Evolutionary conservation across 1,140 invertebrate genomes (phyloP).

Genomic region (Heliothis subflexa): DNA sequence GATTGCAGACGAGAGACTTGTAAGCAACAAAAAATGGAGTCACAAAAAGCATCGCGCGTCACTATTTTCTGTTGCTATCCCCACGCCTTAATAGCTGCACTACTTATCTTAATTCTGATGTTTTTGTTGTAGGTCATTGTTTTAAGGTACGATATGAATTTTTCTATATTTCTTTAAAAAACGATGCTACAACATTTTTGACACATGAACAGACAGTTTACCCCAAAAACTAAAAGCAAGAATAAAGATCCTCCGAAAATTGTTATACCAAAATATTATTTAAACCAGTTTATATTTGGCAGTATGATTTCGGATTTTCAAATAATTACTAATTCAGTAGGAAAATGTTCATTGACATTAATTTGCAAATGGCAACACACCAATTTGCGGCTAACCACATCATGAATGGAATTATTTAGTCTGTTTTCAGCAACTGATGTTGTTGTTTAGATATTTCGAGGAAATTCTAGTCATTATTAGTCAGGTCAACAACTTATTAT

Average conservation of each 20-base stretch:
- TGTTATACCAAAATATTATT: too few relatives aligned
- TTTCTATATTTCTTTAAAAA: too few relatives aligned
- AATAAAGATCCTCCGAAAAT: too few relatives aligned
- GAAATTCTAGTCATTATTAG: constrained; percentile 4
- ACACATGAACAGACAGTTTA: too few relatives aligned
- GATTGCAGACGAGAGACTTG: not conserved
- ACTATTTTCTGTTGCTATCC: not conserved
- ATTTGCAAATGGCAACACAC: constrained; percentile 7
- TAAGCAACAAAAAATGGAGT: not conserved
- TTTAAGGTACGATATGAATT: too few relatives aligned
- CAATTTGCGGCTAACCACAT: constrained; percentile 4
- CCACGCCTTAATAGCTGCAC: too few relatives aligned
- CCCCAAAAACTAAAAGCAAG: too few relatives aligned
- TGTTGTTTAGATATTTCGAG: constrained; percentile 15
- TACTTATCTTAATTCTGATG: too few relatives aligned
- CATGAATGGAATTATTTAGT: constrained; percentile 8
- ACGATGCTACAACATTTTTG: too few relatives aligned
- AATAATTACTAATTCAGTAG: not conserved
- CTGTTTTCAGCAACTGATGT: constrained; percentile 1
- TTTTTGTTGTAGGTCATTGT: too few relatives aligned
- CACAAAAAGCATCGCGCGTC: not conserved
- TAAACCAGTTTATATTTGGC: not conserved
- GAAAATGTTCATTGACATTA: not conserved
- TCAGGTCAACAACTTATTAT: not conserved
- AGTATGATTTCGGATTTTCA: not conserved